These are phyloP conservation scores for Megathymus violae DNA, from an alignment of 1,140 invertebrate genomes.

Conservation along the genomic window DNA sequence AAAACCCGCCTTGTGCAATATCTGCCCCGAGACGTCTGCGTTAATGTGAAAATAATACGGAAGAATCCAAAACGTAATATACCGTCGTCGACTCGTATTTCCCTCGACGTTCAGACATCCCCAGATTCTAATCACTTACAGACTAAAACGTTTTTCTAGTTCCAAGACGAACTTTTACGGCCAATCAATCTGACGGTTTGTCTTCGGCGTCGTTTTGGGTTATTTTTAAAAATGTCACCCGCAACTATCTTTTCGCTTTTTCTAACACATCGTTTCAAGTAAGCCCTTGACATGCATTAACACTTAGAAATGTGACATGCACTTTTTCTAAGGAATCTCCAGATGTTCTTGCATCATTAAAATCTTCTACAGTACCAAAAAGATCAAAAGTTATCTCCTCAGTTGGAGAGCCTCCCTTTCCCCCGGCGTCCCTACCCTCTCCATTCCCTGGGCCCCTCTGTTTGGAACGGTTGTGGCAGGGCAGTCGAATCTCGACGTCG, in stretches of 20 bases:
- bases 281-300: constrained; percentile 82
- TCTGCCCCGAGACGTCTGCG: constrained; percentile 61
- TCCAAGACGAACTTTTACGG: constrained; percentile 35
- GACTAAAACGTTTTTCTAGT: constrained; percentile 40
- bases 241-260: constrained; percentile 66
- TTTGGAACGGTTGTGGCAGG: constrained; percentile 53
- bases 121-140: constrained; percentile 52
- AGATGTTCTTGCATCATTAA: constrained; percentile 81
- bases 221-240: constrained; percentile 81
- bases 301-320: constrained; percentile 71
- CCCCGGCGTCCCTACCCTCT: constrained; percentile 53
- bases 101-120: constrained; percentile 42
- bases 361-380: constrained; percentile 78
- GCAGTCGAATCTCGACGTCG: constrained; percentile 65
- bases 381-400: constrained; percentile 82
- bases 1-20: constrained; percentile 79
- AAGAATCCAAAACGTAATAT: constrained; percentile 65
- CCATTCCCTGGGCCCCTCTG: constrained; percentile 65
- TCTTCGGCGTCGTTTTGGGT: constrained; percentile 46
- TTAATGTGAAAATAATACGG: constrained; percentile 75
- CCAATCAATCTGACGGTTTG: constrained; percentile 49
- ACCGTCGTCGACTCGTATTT: constrained; percentile 40
- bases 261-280: constrained; percentile 75
- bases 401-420: constrained; percentile 59
- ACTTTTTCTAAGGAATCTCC: constrained; percentile 73